These are phyloP conservation scores for Agelastica alni DNA, from an alignment of 2,888 invertebrate species.

Conservation along the genomic window DNA sequence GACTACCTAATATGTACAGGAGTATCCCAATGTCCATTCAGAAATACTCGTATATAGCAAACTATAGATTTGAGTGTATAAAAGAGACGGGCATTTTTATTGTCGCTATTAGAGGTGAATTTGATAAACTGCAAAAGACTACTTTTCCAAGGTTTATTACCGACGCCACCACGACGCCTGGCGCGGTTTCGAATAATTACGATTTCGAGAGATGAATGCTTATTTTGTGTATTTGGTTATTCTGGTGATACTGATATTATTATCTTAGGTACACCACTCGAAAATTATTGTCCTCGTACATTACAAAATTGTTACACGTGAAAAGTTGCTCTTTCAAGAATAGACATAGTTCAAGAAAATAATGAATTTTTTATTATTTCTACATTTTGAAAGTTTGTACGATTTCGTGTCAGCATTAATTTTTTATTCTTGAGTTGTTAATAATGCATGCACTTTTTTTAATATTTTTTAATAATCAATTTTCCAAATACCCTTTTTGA, in stretches of 20 bases:
- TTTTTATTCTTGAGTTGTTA: no score
- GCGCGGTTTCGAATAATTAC: conserved; percentile 40
- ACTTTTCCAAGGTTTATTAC: conserved; percentile 46
- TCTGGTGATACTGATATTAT: background rate
- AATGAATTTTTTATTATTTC: no score
- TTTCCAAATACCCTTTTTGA: no score
- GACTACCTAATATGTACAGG: conserved; percentile 8
- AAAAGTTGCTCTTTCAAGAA: no score
- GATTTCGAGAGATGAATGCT: conserved; percentile 37
- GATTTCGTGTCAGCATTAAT: no score
- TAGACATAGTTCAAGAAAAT: no score
- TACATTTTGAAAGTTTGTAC: no score
- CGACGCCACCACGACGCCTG: conserved; percentile 46
- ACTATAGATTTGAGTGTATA: conserved; percentile 26
- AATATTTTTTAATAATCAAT: no score
- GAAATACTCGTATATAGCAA: conserved; percentile 20
- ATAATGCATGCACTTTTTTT: no score
- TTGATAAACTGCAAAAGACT: conserved; percentile 47
- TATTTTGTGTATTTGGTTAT: conserved; percentile 28
- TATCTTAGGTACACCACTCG: background rate
- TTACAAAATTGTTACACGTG: no score
- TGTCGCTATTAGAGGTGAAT: conserved; percentile 38
- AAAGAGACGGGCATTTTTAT: conserved; percentile 27
- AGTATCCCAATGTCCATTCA: conserved; percentile 17
- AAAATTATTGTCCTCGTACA: background rate